Percentiles rank a stretch among this genome's conserved stretches.
Conservation (phyloP, 2,888 invertebrate genomes). For the Rugalucina vietnamica region DNA sequence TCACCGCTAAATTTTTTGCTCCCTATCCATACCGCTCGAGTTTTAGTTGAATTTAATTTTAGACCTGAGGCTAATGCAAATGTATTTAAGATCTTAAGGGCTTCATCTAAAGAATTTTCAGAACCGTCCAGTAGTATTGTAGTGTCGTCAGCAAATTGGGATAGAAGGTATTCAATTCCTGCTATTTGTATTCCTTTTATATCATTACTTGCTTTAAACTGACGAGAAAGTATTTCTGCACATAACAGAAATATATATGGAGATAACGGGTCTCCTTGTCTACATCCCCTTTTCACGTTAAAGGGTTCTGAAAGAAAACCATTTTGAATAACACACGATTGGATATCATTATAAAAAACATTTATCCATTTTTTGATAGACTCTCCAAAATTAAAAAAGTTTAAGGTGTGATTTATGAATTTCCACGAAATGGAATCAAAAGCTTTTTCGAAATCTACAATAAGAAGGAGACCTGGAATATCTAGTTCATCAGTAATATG, state of each 20-base stretch:
- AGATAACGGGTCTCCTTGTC: neutral
- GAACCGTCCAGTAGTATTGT: neutral
- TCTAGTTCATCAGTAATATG: neutral
- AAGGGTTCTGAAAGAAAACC: too few species aligned
- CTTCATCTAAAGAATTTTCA: neutral
- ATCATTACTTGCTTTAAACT: neutral
- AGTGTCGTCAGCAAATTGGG: neutral
- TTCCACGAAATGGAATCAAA: slow-evolving; percentile 13
- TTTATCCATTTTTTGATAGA: slow-evolving; percentile 9
- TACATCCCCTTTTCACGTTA: neutral
- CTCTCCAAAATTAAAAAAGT: neutral
- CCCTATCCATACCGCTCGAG: neutral
- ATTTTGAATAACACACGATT: too few species aligned
- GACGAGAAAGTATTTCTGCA: neutral
- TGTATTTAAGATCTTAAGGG: neutral
- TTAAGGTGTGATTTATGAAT: slow-evolving; percentile 2
- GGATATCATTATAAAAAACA: neutral
- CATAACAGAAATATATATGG: neutral
- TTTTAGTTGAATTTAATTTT: neutral
- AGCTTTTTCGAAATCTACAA: neutral
- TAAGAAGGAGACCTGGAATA: slow-evolving; percentile 1
- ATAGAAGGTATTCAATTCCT: neutral
- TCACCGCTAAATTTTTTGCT: neutral
- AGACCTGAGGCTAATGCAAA: neutral
- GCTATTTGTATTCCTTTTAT: neutral